Evolutionary conservation across 2,797 vertebrate genomes (phyloP), one percentile per base, ranked within the genome.

Genomic region (Acanthurus leucopareius): DNA sequence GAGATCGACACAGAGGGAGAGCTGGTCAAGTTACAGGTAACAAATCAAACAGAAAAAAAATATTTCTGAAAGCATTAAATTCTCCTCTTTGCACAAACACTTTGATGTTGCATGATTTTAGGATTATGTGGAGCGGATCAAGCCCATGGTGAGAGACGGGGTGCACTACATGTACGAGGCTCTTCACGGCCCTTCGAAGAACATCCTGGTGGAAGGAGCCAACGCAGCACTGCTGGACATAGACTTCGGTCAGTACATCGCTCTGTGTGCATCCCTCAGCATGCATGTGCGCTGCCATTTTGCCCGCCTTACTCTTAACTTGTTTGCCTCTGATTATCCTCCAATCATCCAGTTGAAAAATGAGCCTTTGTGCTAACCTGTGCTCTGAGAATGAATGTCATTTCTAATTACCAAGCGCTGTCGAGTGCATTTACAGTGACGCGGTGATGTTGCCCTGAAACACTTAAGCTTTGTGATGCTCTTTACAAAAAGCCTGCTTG

Each of bases 91-190:
- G 47, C 22, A n/a, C 17, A 57, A 57, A 71, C 14, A 16, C 40
- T 25, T 32, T 54, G 1, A 0, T 52, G 15, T 28, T 56, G 10
- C 62, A 0, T 77, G 17, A 25, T 52, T 44, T 80, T 66, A 99
- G 98, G 93, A 92, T 48, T 99, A 96, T 28, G 96, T 96, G 92
- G 95, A 97, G 88, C 95, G 92, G 89, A 90, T 99, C 89, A 97
- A 97, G 91, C 98, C 97, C n/a, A 99, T 99, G 98, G 98, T 99
- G 90, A 96, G 90, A 87, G 98, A 99, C 74, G 98, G 98, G 1
- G 97, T 99, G 85, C 97, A 98, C 94, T 99, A 96, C 93, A 97
- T 99, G 94, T 96, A 99, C 52, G 95, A 99, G 88, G 98, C 97
- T 83, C 96, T 99, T 4, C 97, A 99, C 59, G 97, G 98, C 47